Base-by-base conservation (phyloP, 2,113 vertebrate genomes). In the Galemys pyrenaicus region DNA sequence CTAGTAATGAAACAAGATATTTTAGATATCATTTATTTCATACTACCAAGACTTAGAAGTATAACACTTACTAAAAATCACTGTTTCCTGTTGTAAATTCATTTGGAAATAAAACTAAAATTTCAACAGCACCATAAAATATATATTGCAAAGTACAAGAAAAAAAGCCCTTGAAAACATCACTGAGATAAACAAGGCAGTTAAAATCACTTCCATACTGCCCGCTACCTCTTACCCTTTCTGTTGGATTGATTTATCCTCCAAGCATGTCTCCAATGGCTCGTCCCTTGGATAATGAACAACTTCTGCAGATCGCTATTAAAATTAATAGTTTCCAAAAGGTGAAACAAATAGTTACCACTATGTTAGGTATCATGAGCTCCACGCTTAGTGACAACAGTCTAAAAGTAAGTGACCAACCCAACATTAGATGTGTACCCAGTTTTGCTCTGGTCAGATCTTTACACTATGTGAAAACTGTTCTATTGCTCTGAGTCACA, bases 161-260 rank as follows among this genome's bases (percentile, higher is more conserved):
- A 46, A 41, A 73, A 58, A 68, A 44, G 65, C 3, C 19, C 19
- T 20, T 67, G 37, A 30, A 89, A 51, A 35, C 16, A 58, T 86
- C 39, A 49, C 6, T 20, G 35, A 89, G 9, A 41, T 56, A 26
- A 58, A 49, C 15, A 62, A 60, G 9, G 3, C 28, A 24, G 26
- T 54, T 8, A 75, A 51, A 62, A 73, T 70, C 15, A 60, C 9
- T n/a, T 49, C 4, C 30, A 58, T 16, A 71, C 17, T 35, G 60
- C 26, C 13, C 5, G 15, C 16, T 20, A 22, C 22, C 35, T 70
- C 98, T 98, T 73, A 98, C 98, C 3, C 5, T 65, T 96, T 96
- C 68, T 94, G 79, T 74, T 97, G 82, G 74, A 65, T 7, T 5
- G 89, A 89, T 39, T 68, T 79, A 84, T 84, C 22, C 84, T 96